phyloP scores from a whole-genome alignment of 2,888 invertebrate species.

The Drosophila phalerata region DNA sequence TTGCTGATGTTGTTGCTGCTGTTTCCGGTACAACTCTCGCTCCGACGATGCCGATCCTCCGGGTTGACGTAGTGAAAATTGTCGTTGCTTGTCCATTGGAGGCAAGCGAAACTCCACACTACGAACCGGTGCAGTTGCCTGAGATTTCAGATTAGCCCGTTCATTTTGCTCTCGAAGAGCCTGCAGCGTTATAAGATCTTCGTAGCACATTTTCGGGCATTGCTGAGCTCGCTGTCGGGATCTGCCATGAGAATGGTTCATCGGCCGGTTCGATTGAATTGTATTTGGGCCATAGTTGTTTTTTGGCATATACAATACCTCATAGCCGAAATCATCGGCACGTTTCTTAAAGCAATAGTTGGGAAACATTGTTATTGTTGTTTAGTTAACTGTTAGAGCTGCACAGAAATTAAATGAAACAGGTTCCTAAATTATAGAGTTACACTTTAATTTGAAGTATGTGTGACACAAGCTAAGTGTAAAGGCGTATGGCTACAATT shows the following conservation, averaged over 20 bases:
- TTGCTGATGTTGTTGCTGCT: not conserved
- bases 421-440: slow-evolving; percentile 14
- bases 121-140: not conserved
- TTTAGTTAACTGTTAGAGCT: slow-evolving; percentile 11
- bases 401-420: slow-evolving; percentile 23
- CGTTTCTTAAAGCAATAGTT: slow-evolving; percentile 69
- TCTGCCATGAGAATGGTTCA: not conserved
- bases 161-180: slow-evolving; percentile 15
- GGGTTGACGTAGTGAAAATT: not conserved
- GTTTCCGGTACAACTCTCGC: not conserved
- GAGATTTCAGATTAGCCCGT: slow-evolving; percentile 8
- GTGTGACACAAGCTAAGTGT: slow-evolving; percentile 5
- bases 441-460: slow-evolving; percentile 22
- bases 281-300: not conserved
- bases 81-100: slow-evolving; percentile 1
- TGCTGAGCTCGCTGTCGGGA: not conserved
- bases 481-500: not conserved
- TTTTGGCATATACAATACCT: slow-evolving; percentile 43
- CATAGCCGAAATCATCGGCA: slow-evolving; percentile 41
- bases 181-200: slow-evolving; percentile 1
- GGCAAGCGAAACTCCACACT: slow-evolving; percentile 45
- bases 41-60: not conserved
- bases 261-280: not conserved
- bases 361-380: slow-evolving; percentile 60
- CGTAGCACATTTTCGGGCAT: slow-evolving; percentile 6